These are phyloP conservation scores for Coracias cyanogaster DNA, from an alignment of 2,797 vertebrate genomes.

Conservation along the genomic window DNA sequence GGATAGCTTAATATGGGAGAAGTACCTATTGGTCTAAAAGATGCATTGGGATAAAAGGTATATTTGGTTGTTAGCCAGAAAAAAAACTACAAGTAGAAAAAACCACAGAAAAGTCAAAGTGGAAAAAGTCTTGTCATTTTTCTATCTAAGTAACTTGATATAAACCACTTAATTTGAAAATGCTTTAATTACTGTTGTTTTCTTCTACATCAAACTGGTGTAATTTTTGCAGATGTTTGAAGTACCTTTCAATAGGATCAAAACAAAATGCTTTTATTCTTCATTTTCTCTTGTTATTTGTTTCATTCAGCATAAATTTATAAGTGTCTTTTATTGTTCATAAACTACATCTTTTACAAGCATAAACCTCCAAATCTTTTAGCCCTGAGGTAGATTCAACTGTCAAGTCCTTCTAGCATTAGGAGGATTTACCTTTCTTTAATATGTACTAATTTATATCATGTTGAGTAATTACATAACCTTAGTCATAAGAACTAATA, in stretches of 20 bases:
- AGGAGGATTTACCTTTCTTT: not conserved
- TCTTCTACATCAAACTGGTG: not conserved
- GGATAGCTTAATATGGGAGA: not conserved
- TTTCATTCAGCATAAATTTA: not conserved
- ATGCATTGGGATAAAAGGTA: not conserved
- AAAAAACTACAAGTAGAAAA: not conserved
- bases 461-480: not conserved
- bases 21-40: not conserved
- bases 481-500: not conserved
- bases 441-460: not conserved
- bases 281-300: not conserved
- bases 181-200: not conserved
- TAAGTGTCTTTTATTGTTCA: not conserved
- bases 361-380: not conserved
- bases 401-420: not conserved
- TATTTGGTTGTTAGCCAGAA: not conserved
- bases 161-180: not conserved
- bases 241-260: not conserved
- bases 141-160: not conserved
- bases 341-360: not conserved
- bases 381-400: not conserved
- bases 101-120: accelerated
- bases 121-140: not conserved
- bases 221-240: not conserved
- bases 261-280: not conserved